A percentile compares a stretch with the other conserved stretches of the same genome.
phyloP scores from a whole-genome alignment of 1,140 invertebrate genomes.

The Trachymyrmex septentrionalis region DNA sequence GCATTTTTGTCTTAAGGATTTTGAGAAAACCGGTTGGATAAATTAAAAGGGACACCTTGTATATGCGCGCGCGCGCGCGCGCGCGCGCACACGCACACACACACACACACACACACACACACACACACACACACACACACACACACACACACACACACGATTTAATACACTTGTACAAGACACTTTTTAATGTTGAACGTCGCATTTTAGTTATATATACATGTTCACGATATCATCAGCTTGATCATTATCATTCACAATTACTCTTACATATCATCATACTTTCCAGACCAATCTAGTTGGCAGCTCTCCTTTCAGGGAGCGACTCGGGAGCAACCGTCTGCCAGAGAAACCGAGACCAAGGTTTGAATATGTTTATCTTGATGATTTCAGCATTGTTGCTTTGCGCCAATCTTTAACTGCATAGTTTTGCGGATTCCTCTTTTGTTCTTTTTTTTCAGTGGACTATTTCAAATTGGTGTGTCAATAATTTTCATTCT shows the following conservation, averaged over 20 bases:
- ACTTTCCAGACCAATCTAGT: constrained; percentile 87
- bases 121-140: too few species aligned
- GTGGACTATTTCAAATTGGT: constrained; percentile 59
- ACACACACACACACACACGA: background rate
- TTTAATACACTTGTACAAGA: constrained; percentile 41
- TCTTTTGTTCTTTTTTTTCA: constrained; percentile 59
- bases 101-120: too few species aligned
- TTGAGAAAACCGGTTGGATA: too few species aligned
- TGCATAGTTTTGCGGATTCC: constrained; percentile 59
- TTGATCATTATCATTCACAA: constrained; percentile 70
- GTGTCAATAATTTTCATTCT: constrained; percentile 57
- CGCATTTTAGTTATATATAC: constrained; percentile 68
- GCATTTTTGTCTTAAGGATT: too few species aligned
- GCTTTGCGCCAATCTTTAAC: constrained; percentile 67
- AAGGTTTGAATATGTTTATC: constrained; percentile 89
- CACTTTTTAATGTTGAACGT: constrained; percentile 62
- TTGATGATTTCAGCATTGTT: constrained; percentile 73
- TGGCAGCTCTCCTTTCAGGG: constrained; percentile 93
- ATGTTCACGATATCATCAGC: constrained; percentile 70
- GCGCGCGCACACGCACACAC: too few species aligned
- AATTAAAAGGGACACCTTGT: too few species aligned
- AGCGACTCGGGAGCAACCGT: constrained; percentile 94
- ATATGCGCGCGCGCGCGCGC: too few species aligned
- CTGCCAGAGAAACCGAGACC: constrained; percentile 93
- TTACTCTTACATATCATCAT: constrained; percentile 77